Base-by-base conservation (phyloP, 2,113 vertebrate genomes). In the Sciurus niger region DNA sequence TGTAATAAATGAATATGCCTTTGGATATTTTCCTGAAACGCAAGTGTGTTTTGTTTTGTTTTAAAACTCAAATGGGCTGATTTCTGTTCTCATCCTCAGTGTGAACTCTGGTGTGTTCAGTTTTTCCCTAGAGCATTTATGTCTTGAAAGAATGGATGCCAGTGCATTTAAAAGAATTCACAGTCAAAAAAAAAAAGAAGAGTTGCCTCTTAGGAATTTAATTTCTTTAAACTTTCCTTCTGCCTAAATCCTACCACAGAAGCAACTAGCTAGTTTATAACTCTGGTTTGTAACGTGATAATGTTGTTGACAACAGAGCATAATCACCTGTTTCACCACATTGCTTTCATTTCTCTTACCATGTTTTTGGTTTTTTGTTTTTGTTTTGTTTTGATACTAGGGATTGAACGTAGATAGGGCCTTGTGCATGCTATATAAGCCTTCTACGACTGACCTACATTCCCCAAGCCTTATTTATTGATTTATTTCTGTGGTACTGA, bases 1-100 rank as follows among this genome's bases (percentile, higher is more conserved):
- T 94, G 0, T 90, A 84, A 58, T n/a, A 34, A 34, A 89, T 37
- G 16, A 46, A 85, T 30, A 79, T 20, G n/a, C n/a, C 74, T 77
- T 55, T 40, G 22, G 25, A 7, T 87, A 67, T 94, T 84, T 96
- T 92, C 67, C 60, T 96, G 28, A 87, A 90, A 94, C 77, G 30
- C 40, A 94, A 43, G 16, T 85, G 14, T 55, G 53, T 55, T 55
- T 53, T 17, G 53, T 55, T 55, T 55, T 16, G 43, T 55, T 22
- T 58, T 60, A 22, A 8, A 60, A 60, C 58, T 60, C 58, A 53
- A 87, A 78, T 74, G 25, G 55, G 17, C 7, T 67, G 40, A 6
- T 68, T 4, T 85, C 24, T 77, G 28, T 92, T 92, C n/a, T 34
- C 60, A 18, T 68, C 34, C 40, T 79, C 24, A 25, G 63, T 80